Conservation (phyloP, 2,797 vertebrate species). For the Tarsius wallacei region DNA sequence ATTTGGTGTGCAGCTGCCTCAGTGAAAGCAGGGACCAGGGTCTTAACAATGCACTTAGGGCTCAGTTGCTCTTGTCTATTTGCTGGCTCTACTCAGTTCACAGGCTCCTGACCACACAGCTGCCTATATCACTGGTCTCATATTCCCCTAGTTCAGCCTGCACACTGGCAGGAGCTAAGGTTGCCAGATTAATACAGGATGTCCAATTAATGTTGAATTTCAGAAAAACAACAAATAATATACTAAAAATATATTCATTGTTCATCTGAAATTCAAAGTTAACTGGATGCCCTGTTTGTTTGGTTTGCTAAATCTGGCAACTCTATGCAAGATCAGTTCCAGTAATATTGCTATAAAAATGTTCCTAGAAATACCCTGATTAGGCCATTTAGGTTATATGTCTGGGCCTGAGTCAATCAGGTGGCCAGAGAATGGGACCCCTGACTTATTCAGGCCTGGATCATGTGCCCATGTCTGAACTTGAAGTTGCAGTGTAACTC, state of each 20-base stretch:
- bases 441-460: neutral
- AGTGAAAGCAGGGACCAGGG: neutral
- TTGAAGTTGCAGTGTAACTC: neutral
- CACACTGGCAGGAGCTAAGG: neutral
- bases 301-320: conserved; percentile 34
- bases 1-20: neutral
- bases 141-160: neutral
- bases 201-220: neutral
- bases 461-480: neutral
- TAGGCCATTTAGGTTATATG: neutral
- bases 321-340: neutral
- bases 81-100: neutral
- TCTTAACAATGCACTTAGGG: neutral
- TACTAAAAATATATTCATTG: neutral
- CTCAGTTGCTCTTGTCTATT: neutral
- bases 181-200: neutral
- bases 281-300: neutral
- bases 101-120: neutral
- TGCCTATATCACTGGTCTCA: neutral
- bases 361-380: neutral
- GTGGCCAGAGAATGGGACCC: neutral
- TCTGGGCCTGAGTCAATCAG: neutral
- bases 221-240: conserved; percentile 7
- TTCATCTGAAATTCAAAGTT: conserved; percentile 1
- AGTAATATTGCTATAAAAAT: neutral